Conservation (phyloP, 2,888 invertebrate genomes). For the Sphaerophoria taeniata region DNA sequence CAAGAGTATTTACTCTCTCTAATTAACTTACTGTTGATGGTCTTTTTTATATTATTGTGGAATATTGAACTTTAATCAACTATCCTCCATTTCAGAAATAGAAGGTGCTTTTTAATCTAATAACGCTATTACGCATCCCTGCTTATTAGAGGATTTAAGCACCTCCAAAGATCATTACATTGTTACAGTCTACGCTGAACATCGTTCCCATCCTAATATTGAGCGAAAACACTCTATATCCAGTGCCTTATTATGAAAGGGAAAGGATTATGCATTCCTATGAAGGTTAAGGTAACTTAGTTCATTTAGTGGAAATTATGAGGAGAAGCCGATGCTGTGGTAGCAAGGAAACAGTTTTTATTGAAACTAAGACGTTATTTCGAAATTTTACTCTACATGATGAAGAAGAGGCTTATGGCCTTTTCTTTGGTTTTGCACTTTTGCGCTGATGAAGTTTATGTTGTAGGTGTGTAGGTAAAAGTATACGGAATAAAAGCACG, state of each 20-base stretch:
- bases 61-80: too few relatives aligned
- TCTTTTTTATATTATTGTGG: too few relatives aligned
- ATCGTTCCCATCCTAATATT: too few relatives aligned
- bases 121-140: background rate
- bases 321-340: too few relatives aligned
- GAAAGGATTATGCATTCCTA: constrained; percentile 49
- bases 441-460: too few relatives aligned
- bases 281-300: constrained; percentile 27
- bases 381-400: constrained; percentile 43
- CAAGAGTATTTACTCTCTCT: too few relatives aligned
- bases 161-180: background rate
- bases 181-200: too few relatives aligned
- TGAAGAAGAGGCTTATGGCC: constrained; percentile 30
- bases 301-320: constrained; percentile 1
- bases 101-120: too few relatives aligned
- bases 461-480: too few relatives aligned
- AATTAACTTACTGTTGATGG: too few relatives aligned
- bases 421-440: constrained; percentile 16
- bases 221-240: background rate
- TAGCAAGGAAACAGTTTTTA: constrained; percentile 48
- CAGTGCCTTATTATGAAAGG: constrained; percentile 25
- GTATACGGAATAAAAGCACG: background rate
- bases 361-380: constrained; percentile 43
- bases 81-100: too few relatives aligned
- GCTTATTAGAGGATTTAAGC: constrained; percentile 29